Conservation (phyloP, 2,888 invertebrate species). For the Dynastes tityus region DNA sequence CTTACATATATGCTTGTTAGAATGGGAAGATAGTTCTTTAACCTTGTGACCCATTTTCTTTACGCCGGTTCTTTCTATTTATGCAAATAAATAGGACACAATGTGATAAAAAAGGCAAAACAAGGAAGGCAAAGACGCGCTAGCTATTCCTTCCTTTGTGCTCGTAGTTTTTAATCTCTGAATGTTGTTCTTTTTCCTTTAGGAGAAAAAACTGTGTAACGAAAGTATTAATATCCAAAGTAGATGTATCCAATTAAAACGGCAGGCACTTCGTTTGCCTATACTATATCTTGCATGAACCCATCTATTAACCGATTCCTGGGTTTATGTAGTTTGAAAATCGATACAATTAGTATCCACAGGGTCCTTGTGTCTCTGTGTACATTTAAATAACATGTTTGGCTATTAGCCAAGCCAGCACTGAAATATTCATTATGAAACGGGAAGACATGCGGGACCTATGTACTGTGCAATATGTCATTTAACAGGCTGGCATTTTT, state of each 20-base stretch:
- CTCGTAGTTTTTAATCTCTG: background rate
- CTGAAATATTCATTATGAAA: constrained; percentile 2
- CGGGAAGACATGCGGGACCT: background rate
- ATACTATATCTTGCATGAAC: background rate
- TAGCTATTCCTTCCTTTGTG: background rate
- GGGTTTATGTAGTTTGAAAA: background rate
- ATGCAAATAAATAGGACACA: constrained; percentile 23
- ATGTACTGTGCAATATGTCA: no score
- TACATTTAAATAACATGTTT: constrained; percentile 2
- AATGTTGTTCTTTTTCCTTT: no score
- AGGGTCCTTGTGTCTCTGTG: background rate
- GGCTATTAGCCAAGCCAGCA: background rate
- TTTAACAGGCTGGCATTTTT: no score
- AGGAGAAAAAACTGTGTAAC: no score
- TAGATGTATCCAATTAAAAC: background rate
- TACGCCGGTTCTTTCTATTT: constrained; percentile 1
- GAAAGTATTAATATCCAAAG: no score
- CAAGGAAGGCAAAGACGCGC: background rate
- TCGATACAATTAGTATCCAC: constrained; percentile 14
- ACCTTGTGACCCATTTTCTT: constrained; percentile 30
- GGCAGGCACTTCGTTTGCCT: background rate
- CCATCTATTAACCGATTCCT: background rate
- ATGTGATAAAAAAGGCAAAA: constrained; percentile 1
- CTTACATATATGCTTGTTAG: background rate
- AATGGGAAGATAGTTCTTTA: constrained; percentile 35